Conservation (phyloP, 2,797 vertebrate species). For the Sylvia borin region DNA sequence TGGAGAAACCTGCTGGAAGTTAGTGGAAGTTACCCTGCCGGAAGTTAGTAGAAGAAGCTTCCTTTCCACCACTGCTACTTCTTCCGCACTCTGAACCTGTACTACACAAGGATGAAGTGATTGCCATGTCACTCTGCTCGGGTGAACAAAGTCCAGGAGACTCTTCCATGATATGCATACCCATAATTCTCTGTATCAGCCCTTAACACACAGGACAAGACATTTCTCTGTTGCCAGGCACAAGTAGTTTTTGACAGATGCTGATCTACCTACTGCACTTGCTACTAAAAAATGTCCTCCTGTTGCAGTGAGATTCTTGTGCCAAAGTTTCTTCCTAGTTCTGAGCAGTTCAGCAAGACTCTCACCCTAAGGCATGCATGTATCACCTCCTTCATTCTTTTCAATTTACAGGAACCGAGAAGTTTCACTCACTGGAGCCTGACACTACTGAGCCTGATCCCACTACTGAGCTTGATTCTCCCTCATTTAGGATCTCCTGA, state of each 20-base stretch:
- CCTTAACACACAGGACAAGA: fast-evolving
- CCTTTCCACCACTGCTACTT: background rate
- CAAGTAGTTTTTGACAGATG: background rate
- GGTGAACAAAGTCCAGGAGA: background rate
- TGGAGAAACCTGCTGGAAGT: background rate
- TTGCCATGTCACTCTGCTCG: fast-evolving
- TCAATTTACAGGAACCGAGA: background rate
- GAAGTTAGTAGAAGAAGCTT: background rate
- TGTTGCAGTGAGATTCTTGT: background rate
- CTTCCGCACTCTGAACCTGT: background rate
- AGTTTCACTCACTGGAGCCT: background rate
- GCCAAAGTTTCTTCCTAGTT: background rate
- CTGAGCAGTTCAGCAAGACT: background rate
- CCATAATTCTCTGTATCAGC: background rate
- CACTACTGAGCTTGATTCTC: fast-evolving
- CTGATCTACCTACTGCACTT: background rate
- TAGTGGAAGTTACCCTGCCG: background rate
- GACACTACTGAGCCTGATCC: background rate
- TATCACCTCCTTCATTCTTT: background rate
- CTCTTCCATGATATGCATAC: too few species aligned
- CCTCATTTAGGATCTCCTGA: background rate
- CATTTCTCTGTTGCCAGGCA: background rate
- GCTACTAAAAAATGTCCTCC: background rate
- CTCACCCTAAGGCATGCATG: background rate
- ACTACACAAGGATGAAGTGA: background rate